Conservation (phyloP, 2,113 vertebrate genomes). For the Machaerirhynchus nigripectus region DNA sequence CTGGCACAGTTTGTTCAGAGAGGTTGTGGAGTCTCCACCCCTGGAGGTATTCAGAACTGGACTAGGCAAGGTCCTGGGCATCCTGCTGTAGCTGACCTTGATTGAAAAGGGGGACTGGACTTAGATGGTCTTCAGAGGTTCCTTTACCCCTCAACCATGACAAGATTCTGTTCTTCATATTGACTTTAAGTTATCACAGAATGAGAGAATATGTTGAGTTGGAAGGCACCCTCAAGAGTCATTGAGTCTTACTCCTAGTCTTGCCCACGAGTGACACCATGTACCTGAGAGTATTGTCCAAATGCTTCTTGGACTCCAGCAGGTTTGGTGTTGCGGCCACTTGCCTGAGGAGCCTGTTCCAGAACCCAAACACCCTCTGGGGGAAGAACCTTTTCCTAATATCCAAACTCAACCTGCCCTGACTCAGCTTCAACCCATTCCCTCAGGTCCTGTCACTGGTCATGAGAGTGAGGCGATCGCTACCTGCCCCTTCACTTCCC, state of each 20-base stretch:
- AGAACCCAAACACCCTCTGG: too few relatives aligned
- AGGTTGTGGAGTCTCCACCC: background rate
- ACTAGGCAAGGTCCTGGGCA: background rate
- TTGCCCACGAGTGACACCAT: fast-evolving
- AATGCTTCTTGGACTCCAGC: background rate
- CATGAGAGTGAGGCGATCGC: background rate
- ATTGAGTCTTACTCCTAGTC: background rate
- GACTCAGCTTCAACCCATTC: background rate
- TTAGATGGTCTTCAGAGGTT: background rate
- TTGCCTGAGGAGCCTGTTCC: background rate
- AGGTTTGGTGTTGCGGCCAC: background rate
- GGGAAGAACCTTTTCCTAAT: background rate
- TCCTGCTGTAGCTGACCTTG: background rate
- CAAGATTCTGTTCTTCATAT: background rate
- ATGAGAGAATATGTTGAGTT: background rate
- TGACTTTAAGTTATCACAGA: background rate
- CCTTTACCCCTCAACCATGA: background rate
- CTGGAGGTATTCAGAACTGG: background rate
- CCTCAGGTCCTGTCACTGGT: background rate
- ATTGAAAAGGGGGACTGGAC: background rate
- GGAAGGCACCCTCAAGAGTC: background rate
- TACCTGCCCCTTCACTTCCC: background rate
- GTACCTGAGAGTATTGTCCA: background rate
- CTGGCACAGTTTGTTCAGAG: background rate
- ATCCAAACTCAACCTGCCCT: background rate